Evolutionary conservation across 2,113 vertebrate species (phyloP).

Genomic region (Esox niger): DNA sequence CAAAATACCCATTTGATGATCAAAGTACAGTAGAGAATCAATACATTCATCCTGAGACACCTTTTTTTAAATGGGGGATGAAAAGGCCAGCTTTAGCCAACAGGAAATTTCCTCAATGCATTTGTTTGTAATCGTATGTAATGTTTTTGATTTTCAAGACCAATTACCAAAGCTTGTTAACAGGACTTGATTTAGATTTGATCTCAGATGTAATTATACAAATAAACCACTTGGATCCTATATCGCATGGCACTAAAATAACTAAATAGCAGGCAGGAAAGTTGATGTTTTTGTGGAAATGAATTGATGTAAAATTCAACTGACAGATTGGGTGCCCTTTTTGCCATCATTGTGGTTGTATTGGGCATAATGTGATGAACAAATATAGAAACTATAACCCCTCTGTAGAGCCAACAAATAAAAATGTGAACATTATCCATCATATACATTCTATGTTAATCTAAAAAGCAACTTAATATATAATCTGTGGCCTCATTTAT

Average conservation of each 20-base stretch:
- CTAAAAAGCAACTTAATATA: conserved; percentile 28
- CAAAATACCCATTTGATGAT: conserved; percentile 35
- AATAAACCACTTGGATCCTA: conserved; percentile 42
- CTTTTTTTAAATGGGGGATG: conserved; percentile 24
- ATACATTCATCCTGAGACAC: conserved; percentile 68
- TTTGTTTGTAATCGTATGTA: conserved; percentile 25
- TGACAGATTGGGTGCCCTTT: not conserved
- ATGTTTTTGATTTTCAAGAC: conserved; percentile 5
- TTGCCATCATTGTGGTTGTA: conserved; percentile 14
- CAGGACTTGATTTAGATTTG: conserved; percentile 16
- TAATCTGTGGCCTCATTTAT: too few species aligned
- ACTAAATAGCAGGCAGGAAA: conserved; percentile 8
- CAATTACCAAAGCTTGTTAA: conserved; percentile 15
- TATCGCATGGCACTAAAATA: conserved; percentile 32
- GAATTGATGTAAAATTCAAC: not conserved
- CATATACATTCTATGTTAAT: conserved; percentile 40
- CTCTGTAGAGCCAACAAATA: conserved; percentile 31
- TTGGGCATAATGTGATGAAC: conserved; percentile 12
- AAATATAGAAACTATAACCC: conserved; percentile 41
- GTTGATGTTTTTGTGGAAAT: conserved; percentile 10
- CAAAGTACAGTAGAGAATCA: conserved; percentile 48
- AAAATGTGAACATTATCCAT: conserved; percentile 17
- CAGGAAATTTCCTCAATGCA: not conserved
- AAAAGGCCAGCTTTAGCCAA: conserved; percentile 11
- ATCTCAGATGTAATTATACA: conserved; percentile 30